A percentile compares a stretch with the other conserved stretches of the same genome.
These are phyloP conservation scores for Cliona cf. orientalis DNA, from an alignment of 37 sponge, comb jelly and placozoan species.

Conservation along the genomic window DNA sequence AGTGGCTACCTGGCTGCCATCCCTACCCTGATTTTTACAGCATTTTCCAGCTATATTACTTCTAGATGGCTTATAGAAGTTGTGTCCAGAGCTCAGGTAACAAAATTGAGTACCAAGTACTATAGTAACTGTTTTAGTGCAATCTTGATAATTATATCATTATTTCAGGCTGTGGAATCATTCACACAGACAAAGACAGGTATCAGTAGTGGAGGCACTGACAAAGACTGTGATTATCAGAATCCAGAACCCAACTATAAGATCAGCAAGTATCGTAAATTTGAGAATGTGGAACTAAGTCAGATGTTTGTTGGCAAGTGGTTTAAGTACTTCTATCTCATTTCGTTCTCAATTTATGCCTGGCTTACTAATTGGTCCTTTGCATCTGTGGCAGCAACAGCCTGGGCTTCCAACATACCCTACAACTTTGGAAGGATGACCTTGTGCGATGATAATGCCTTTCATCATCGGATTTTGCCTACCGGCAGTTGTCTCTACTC, in stretches of 20 bases:
- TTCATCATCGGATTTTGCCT: constrained; percentile 51
- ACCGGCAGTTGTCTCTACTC: constrained; percentile 53
- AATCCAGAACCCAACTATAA: constrained; percentile 69
- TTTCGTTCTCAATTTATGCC: constrained; percentile 48
- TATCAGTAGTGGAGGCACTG: too few species aligned
- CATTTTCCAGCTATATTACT: too few species aligned
- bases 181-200: too few species aligned
- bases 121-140: too few species aligned
- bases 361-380: constrained; percentile 59
- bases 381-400: constrained; percentile 80
- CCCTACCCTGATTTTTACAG: too few species aligned
- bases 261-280: constrained; percentile 59
- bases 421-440: constrained; percentile 52
- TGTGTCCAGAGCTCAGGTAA: too few species aligned
- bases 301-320: constrained; percentile 61
- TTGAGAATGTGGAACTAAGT: constrained; percentile 81
- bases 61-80: too few species aligned
- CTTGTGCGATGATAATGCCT: constrained; percentile 67
- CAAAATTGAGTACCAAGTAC: too few species aligned
- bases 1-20: too few species aligned
- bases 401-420: constrained; percentile 91
- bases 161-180: too few species aligned
- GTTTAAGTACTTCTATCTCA: constrained; percentile 64
- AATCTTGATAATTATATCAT: too few species aligned
- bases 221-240: too few species aligned